Percentiles rank a stretch among this genome's conserved stretches.
phyloP scores from a whole-genome alignment of 2,888 invertebrate genomes.

The Caenorhabditis uteleia region DNA sequence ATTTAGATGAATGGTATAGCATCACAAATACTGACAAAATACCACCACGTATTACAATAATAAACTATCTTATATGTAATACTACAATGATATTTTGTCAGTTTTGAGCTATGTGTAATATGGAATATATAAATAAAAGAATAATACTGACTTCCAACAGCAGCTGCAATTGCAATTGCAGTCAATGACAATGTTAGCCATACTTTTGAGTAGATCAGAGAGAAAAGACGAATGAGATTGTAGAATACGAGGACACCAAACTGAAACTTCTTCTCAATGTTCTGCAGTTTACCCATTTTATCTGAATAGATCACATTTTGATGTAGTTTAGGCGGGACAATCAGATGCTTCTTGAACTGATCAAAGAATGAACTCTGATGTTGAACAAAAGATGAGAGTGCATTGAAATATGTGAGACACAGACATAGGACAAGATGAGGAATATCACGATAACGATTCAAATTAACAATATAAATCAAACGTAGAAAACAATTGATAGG shows the following conservation, averaged over 20 bases:
- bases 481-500: too few species aligned
- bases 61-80: slow-evolving; percentile 3
- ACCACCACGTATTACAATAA: slow-evolving; percentile 9
- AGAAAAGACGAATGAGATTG: slow-evolving; percentile 40
- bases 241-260: slow-evolving; percentile 38
- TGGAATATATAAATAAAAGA: slow-evolving; percentile 2
- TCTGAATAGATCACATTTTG: too few species aligned
- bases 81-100: slow-evolving; percentile 7
- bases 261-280: slow-evolving; percentile 32
- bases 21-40: slow-evolving; percentile 8
- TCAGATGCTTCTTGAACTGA: too few species aligned
- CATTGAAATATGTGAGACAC: too few species aligned
- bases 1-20: neutral
- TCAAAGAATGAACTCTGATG: too few species aligned
- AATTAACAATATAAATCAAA: too few species aligned
- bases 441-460: too few species aligned
- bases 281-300: slow-evolving; percentile 37
- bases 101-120: neutral
- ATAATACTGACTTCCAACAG: slow-evolving; percentile 46
- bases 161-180: slow-evolving; percentile 36
- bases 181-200: slow-evolving; percentile 40
- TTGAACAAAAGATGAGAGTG: too few species aligned
- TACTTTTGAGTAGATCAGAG: slow-evolving; percentile 38
- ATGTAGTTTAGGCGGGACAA: too few species aligned
- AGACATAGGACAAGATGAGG: too few species aligned